phyloP scores from a whole-genome alignment of 1,140 invertebrate genomes.

The Bombus fervidus region DNA sequence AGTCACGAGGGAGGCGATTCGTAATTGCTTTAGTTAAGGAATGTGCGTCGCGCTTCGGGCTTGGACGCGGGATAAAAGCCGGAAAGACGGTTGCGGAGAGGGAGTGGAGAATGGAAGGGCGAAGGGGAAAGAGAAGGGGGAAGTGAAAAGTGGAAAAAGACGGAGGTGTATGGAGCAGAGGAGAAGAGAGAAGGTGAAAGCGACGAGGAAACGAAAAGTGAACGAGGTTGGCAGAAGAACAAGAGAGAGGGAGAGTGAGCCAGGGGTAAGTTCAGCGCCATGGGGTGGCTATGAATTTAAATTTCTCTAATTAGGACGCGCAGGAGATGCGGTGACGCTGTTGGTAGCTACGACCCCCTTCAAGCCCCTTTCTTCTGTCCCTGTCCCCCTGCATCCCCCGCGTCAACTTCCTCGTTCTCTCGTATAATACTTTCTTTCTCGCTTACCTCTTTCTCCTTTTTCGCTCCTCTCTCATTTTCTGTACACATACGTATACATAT shows the following conservation, averaged over 20 bases:
- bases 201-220: constrained; percentile 19
- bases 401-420: constrained; percentile 66
- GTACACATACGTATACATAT: not conserved
- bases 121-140: not conserved
- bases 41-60: constrained; percentile 64
- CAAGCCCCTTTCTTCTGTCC: constrained; percentile 59
- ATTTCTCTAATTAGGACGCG: constrained; percentile 81
- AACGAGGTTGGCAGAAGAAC: constrained; percentile 15
- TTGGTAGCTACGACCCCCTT: constrained; percentile 68
- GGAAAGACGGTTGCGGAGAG: constrained; percentile 36
- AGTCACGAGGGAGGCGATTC: constrained; percentile 67
- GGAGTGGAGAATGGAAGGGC: not conserved
- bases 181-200: constrained; percentile 19
- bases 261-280: constrained; percentile 65
- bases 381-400: constrained; percentile 37
- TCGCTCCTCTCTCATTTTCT: not conserved
- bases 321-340: constrained; percentile 73
- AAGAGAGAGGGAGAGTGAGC: constrained; percentile 35
- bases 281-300: constrained; percentile 80
- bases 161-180: constrained; percentile 12
- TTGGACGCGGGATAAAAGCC: constrained; percentile 71
- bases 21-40: constrained; percentile 77
- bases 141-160: constrained; percentile 29
- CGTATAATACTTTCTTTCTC: constrained; percentile 51
- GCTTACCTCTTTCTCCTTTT: constrained; percentile 32